phyloP scores from a whole-genome alignment of 23 tunicate genomes.

The Styela plicata region DNA sequence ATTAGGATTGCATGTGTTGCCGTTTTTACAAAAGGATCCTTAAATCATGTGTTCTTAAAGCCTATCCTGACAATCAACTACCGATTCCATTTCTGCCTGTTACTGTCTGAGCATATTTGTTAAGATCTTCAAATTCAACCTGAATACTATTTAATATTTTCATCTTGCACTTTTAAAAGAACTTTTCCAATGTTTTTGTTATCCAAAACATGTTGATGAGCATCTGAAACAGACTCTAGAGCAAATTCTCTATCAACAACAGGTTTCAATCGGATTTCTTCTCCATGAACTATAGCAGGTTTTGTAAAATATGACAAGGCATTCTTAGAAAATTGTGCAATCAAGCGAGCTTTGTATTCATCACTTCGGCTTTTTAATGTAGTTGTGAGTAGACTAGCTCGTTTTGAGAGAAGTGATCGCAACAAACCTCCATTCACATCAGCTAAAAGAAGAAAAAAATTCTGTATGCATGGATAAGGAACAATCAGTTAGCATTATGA shows the following conservation, averaged over 20 bases:
- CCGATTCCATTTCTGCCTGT: no score
- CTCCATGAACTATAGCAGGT: slow-evolving; percentile 20
- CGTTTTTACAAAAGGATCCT: no score
- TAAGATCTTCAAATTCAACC: no score
- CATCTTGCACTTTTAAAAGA: slow-evolving; percentile 9
- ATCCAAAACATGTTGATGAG: slow-evolving; percentile 72
- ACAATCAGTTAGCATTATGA: no score
- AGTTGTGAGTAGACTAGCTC: slow-evolving; percentile 62
- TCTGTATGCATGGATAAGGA: no score
- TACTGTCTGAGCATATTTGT: no score
- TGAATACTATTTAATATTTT: no score
- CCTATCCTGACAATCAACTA: no score
- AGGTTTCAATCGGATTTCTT: slow-evolving; percentile 33
- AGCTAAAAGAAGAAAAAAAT: background rate
- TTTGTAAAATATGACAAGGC: slow-evolving; percentile 63
- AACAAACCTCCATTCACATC: slow-evolving; percentile 77
- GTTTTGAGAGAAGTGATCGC: slow-evolving; percentile 45
- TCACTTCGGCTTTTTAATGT: slow-evolving; percentile 79
- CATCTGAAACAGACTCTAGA: slow-evolving; percentile 52
- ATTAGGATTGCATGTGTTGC: no score
- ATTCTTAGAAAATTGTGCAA: slow-evolving; percentile 53
- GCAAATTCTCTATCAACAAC: slow-evolving; percentile 64
- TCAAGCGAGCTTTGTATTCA: slow-evolving; percentile 68
- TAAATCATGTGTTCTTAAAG: no score
- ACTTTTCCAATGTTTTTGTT: slow-evolving; percentile 94